Percentiles rank a stretch among this genome's conserved stretches.
These are phyloP conservation scores for Rhinatrema bivittatum DNA, from an alignment of 2,797 vertebrate species.

Conservation along the genomic window DNA sequence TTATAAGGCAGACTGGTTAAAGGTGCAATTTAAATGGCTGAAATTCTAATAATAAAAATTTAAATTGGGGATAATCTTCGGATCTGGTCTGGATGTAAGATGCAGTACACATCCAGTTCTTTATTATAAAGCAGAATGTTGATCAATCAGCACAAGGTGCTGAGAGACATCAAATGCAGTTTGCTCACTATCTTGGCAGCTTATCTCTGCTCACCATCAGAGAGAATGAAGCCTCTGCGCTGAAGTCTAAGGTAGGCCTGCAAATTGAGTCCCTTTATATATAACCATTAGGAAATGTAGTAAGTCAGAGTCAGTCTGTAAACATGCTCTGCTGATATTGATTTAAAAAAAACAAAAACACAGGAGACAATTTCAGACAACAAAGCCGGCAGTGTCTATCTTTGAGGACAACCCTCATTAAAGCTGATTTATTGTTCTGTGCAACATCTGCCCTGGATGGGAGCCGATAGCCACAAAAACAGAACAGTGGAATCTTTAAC, in stretches of 20 bases:
- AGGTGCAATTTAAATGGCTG: too few relatives aligned
- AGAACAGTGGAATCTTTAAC: neutral
- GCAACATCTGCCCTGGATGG: neutral
- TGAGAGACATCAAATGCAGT: too few relatives aligned
- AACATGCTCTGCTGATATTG: neutral
- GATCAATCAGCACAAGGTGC: too few relatives aligned
- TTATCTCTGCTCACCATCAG: too few relatives aligned
- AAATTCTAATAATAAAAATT: too few relatives aligned
- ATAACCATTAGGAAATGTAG: slow-evolving; percentile 3
- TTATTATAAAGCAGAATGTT: too few relatives aligned
- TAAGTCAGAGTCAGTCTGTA: slow-evolving; percentile 18
- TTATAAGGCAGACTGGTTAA: too few relatives aligned
- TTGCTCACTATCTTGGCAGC: too few relatives aligned
- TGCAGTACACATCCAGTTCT: too few relatives aligned
- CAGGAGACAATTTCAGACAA: neutral
- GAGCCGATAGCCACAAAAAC: neutral
- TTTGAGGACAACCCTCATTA: slow-evolving; percentile 13
- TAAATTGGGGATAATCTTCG: too few relatives aligned
- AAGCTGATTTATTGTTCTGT: slow-evolving; percentile 14
- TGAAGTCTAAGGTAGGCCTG: slow-evolving; percentile 1
- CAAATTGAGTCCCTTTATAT: slow-evolving; percentile 1
- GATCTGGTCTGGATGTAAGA: too few relatives aligned
- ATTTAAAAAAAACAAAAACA: slow-evolving; percentile 14
- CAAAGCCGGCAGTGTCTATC: slow-evolving; percentile 1
- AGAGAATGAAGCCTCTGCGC: too few relatives aligned